A percentile compares a stretch with the other conserved stretches of the same genome.
These are phyloP conservation scores for Metopolophium dirhodum DNA, from an alignment of 1,140 invertebrate genomes.

Conservation along the genomic window DNA sequence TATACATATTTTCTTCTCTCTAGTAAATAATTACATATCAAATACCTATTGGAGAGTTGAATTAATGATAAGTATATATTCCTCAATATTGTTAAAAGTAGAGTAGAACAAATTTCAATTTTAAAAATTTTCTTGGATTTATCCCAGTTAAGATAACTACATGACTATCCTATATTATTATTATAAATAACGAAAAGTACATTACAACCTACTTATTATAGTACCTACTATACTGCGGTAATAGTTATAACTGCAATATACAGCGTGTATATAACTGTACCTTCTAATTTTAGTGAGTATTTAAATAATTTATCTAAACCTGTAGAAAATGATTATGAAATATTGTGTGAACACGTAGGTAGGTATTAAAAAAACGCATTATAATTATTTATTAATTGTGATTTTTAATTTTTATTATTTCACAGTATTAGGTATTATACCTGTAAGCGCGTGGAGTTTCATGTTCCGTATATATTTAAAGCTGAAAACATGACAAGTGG, in stretches of 20 bases:
- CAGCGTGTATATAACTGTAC: not conserved
- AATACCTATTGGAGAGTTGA: not conserved
- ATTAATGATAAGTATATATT: not conserved
- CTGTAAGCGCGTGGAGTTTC: not conserved
- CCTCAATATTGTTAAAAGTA: not conserved
- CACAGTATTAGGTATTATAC: not conserved
- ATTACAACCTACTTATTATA: not conserved
- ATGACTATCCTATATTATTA: not conserved
- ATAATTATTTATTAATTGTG: not conserved
- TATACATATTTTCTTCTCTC: no score
- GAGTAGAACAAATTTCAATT: not conserved
- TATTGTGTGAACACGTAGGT: not conserved
- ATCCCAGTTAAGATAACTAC: not conserved
- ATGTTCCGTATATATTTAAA: not conserved
- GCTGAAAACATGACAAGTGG: not conserved
- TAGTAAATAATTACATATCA: no score
- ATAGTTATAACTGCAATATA: not conserved
- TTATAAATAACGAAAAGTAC: not conserved
- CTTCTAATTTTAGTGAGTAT: not conserved
- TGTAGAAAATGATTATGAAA: not conserved
- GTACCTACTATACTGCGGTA: not conserved
- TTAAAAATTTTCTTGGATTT: not conserved
- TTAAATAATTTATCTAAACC: not conserved
- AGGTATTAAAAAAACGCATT: not conserved
- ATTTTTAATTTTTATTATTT: not conserved